phyloP scores from a whole-genome alignment of 2,888 invertebrate species.

The Brachypalpus laphriformis region DNA sequence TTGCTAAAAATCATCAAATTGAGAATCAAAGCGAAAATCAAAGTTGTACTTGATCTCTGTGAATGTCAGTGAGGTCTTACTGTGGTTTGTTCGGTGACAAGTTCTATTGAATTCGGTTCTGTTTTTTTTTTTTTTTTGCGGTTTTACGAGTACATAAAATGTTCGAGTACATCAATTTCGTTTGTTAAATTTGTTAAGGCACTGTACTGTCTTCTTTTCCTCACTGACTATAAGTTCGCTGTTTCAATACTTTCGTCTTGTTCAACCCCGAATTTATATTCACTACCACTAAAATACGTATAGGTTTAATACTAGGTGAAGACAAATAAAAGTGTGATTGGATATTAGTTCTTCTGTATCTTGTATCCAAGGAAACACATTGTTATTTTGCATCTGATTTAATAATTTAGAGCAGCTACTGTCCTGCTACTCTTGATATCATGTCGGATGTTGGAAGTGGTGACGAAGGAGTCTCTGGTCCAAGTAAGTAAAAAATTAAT shows the following conservation, averaged over 20 bases:
- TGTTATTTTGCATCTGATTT: not conserved
- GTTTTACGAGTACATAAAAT: conserved; percentile 8
- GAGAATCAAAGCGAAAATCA: not conserved
- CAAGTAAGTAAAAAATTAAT: conserved; percentile 86
- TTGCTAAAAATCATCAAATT: not conserved
- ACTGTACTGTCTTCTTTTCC: not conserved
- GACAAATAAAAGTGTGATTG: conserved; percentile 1
- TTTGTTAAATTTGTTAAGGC: not conserved
- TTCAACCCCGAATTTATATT: conserved; percentile 23
- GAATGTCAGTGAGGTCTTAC: conserved; percentile 42
- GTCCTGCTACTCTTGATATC: conserved; percentile 64
- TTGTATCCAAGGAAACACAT: not conserved
- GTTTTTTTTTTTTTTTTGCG: conserved; percentile 11
- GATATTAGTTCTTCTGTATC: not conserved
- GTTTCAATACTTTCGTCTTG: conserved; percentile 2
- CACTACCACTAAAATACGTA: conserved; percentile 33
- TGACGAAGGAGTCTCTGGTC: conserved; percentile 91
- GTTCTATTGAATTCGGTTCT: conserved; percentile 12
- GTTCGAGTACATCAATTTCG: not conserved
- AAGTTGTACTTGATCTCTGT: conserved; percentile 1
- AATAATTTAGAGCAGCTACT: conserved; percentile 16
- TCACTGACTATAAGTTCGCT: not conserved
- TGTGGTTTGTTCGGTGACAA: conserved; percentile 33
- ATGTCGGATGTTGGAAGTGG: conserved; percentile 92
- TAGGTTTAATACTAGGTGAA: conserved; percentile 31